Evolutionary conservation across 2,113 vertebrate genomes (phyloP).

Genomic region (Dunckerocampus dactyliophorus): DNA sequence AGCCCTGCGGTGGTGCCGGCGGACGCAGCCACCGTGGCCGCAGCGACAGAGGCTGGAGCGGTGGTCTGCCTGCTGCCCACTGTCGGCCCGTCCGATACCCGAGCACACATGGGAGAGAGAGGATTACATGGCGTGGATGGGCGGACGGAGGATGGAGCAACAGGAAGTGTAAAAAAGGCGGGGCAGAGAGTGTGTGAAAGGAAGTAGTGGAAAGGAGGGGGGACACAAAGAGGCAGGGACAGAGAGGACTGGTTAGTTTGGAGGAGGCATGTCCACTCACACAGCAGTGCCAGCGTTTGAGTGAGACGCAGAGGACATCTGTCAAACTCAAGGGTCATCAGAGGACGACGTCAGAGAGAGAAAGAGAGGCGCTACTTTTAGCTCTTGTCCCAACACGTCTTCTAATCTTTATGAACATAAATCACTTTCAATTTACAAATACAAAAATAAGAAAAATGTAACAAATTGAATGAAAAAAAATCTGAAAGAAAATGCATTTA

Average conservation of each 20-base stretch:
- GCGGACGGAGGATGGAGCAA: slow-evolving; percentile 6
- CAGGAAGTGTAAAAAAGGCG: slow-evolving; percentile 4
- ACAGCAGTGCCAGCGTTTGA: slow-evolving; percentile 4
- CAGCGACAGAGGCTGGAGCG: slow-evolving; percentile 87
- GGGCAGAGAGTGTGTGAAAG: neutral
- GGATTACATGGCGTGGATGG: slow-evolving; percentile 43
- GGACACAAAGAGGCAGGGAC: neutral
- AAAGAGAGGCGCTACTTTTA: neutral
- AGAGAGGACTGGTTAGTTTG: slow-evolving; percentile 19
- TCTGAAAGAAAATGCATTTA: too few species aligned
- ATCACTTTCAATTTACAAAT: too few species aligned
- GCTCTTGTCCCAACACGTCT: too few species aligned
- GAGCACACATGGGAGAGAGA: slow-evolving; percentile 35
- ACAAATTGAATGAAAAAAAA: too few species aligned
- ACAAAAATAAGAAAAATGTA: too few species aligned
- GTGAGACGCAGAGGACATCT: neutral
- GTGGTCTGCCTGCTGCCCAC: slow-evolving; percentile 93
- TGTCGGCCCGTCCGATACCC: slow-evolving; percentile 65
- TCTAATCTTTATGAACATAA: too few species aligned
- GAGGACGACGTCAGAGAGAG: slow-evolving; percentile 18
- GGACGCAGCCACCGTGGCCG: slow-evolving; percentile 71
- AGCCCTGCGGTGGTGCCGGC: slow-evolving; percentile 81
- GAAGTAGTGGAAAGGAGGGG: slow-evolving; percentile 3
- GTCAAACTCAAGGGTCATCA: neutral
- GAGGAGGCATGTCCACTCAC: neutral